Evolutionary conservation across 1,140 invertebrate genomes (phyloP), one percentile per base, ranked within the genome.

Genomic region (Chrysopa pallens): DNA sequence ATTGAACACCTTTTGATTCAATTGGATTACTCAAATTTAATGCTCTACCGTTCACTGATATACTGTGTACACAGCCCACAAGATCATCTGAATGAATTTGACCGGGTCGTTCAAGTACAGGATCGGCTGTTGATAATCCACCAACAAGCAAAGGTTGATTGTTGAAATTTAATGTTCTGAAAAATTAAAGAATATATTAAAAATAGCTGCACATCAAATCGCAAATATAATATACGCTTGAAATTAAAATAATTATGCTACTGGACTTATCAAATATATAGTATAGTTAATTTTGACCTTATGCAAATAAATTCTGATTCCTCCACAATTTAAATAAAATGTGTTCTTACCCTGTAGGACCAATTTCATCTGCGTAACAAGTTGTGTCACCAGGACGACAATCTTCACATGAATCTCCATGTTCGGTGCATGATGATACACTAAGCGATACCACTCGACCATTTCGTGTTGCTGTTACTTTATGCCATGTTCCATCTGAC

Each of bases 61-160:
- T 78, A 47, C 85, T 88, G 51, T 93, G 85, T 40, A 95, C 72
- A 53, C 92, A 95, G 2, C 92, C 92, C 29, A 94, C 77, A 40
- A 95, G 78, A 58, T 95, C 90, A 54, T 94, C 88, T 0, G 87
- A 83, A 47, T 80, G 77, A 15, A 95, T 75, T 66, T 93, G 87
- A 1, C 84, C 87, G 0, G 84, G 81, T 42, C 85, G 70, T 59
- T 90, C 83, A 7, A 92, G 58, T 0, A 93, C 74, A 1, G 85
- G 78, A 61, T 90, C 82, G 0, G 89, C 80, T 39, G 77, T 78
- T 31, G 73, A 64, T 8, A 96, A 58, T 13, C 92, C 92, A 27
- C 90, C 91, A 45, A 96, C 70, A 17, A 83, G 68, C 38, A 96
- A 61, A 0, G 78, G 80, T 54, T 91, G 83, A 47, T 83, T 85